Base-by-base conservation (phyloP, 2,888 invertebrate genomes). In the Apamea crenata region DNA sequence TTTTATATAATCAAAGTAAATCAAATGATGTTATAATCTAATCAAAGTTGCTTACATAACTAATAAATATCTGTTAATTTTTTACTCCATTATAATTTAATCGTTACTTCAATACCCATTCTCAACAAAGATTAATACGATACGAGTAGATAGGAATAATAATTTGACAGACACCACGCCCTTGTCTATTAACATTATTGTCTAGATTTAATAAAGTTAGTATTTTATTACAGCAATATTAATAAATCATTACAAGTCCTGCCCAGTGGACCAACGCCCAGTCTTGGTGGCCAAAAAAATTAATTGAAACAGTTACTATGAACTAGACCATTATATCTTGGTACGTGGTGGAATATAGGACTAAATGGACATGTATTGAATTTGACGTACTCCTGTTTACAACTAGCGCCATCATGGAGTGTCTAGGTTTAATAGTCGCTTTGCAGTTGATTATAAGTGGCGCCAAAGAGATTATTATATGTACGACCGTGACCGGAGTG, bases 201-300 rank as follows among this genome's bases (percentile, higher is more conserved):
- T 67, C 36, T 71, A 32, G 18, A 66, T 74, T 86, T 76, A 74
- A 83, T 87, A 76, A 78, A 71, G 61, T 66, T 68, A n/a, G n/a
- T n/a, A 72, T 68, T 87, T 78, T 66, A 83, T 65, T 70, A 78
- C 63, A 36, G 56, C 59, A 77, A 75, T 84, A 72, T 36, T 44
- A 84, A 84, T 84, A 84, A 87, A 87, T 87, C 68, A 75, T 68
- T 44, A 21, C 32, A 50, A 68, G 61, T 73, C 56, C 44, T 69
- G 77, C 16, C 18, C 40, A 67, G 67, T 36, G 21, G 29, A 40
- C 7, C 14, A 14, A 70, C 78, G 56, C 59, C 25, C 67, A 61
- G 56, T 36, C 3, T 68, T 40, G 0, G 21, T 16, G 14, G 40
- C 12, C 40, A 73, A 84, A 87, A 86, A 87, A 77, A 74, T 69